phyloP scores from a whole-genome alignment of 1,140 invertebrate genomes.

The Ceratoteleas bidentatus region DNA sequence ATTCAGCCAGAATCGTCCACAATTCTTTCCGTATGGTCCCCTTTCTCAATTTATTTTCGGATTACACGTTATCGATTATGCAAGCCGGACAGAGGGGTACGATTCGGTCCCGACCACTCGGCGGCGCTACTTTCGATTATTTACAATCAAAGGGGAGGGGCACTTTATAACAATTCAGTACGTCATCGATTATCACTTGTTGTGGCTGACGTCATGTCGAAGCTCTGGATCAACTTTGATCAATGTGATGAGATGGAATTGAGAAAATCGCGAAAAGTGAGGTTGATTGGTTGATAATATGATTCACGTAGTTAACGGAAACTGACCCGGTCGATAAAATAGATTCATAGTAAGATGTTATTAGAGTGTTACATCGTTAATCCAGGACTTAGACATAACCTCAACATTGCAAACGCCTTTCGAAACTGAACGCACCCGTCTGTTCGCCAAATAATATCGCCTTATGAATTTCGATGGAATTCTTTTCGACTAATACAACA shows the following conservation, averaged over 20 bases:
- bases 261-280: too few species aligned
- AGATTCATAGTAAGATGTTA: too few species aligned
- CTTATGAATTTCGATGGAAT: slow-evolving; percentile 47
- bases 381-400: too few species aligned
- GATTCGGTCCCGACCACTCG: slow-evolving; percentile 22
- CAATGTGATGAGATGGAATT: background rate
- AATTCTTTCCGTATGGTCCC: too few species aligned
- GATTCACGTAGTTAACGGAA: too few species aligned
- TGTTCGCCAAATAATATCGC: slow-evolving; percentile 33
- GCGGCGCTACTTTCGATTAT: slow-evolving; percentile 5
- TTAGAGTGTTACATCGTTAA: background rate
- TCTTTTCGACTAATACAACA: slow-evolving; percentile 54
- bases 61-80: too few species aligned
- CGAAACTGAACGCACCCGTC: slow-evolving; percentile 9
- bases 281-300: too few species aligned
- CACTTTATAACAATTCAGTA: slow-evolving; percentile 33
- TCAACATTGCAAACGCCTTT: slow-evolving; percentile 6
- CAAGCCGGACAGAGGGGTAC: background rate
- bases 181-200: slow-evolving; percentile 32
- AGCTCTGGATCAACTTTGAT: background rate
- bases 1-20: too few species aligned
- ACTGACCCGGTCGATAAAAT: too few species aligned
- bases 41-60: too few species aligned
- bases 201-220: background rate
- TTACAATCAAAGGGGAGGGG: slow-evolving; percentile 26